Evolutionary conservation across 2,888 invertebrate genomes (phyloP).

Genomic region (Acleris cristana): DNA sequence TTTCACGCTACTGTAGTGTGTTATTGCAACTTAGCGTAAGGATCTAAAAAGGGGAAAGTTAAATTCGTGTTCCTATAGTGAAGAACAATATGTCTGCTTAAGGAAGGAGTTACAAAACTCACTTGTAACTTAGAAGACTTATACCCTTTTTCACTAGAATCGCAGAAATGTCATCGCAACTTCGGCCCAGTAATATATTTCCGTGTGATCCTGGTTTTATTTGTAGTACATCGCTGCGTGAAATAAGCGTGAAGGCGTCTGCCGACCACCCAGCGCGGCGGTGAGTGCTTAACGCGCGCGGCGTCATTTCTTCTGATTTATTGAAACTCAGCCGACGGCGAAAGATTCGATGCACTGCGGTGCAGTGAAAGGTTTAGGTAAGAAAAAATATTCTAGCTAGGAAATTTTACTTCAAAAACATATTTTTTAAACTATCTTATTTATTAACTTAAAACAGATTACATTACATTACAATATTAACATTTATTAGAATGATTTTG

Average conservation of each 20-base stretch:
- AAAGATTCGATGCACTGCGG: constrained; percentile 52
- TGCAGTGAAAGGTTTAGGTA: constrained; percentile 43
- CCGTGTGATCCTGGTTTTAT: constrained; percentile 67
- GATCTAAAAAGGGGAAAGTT: too few species aligned
- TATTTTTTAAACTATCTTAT: too few species aligned
- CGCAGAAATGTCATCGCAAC: neutral
- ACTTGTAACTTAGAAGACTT: too few species aligned
- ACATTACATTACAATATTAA: too few species aligned
- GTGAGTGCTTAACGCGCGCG: constrained; percentile 76
- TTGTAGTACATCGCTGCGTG: constrained; percentile 68
- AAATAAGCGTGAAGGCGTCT: constrained; percentile 76
- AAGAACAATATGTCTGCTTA: too few species aligned
- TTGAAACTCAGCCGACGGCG: constrained; percentile 67
- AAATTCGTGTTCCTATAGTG: too few species aligned
- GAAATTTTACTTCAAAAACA: neutral
- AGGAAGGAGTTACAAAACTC: too few species aligned
- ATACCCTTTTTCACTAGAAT: too few species aligned
- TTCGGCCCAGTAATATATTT: constrained; percentile 48
- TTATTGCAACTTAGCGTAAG: too few species aligned
- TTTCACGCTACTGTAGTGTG: too few species aligned
- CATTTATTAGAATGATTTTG: too few species aligned
- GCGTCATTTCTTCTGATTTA: constrained; percentile 81
- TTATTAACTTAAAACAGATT: too few species aligned
- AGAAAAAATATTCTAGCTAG: neutral
- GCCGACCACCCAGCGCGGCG: constrained; percentile 78